Evolutionary conservation across 2,797 vertebrate species (phyloP).

Genomic region (Melanotaenia boesemani): DNA sequence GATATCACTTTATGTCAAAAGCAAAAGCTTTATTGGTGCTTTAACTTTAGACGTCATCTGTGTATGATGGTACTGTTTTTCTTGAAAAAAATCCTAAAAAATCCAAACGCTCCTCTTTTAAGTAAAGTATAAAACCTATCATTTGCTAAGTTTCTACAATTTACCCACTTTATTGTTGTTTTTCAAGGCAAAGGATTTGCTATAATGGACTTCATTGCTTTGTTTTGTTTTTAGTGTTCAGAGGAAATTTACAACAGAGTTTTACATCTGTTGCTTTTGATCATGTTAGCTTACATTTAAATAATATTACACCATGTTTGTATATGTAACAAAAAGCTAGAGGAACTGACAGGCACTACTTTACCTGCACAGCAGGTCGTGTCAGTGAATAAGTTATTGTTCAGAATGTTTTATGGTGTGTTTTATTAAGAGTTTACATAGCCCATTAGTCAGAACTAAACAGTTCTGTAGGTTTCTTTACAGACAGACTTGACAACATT

Average conservation of each 20-base stretch:
- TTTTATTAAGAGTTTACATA: background rate
- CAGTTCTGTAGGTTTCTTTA: background rate
- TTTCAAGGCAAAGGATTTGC: background rate
- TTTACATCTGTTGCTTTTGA: background rate
- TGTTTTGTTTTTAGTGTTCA: background rate
- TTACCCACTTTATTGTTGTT: background rate
- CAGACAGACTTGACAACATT: background rate
- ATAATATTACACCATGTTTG: background rate
- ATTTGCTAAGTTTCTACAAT: background rate
- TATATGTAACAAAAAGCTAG: too few relatives aligned
- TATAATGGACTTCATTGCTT: background rate
- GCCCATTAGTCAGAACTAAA: background rate
- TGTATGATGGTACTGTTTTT: background rate
- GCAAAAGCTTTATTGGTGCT: background rate
- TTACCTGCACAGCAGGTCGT: too few relatives aligned
- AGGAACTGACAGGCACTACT: too few relatives aligned
- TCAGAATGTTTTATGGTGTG: background rate
- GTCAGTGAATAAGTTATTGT: background rate
- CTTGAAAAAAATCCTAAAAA: background rate
- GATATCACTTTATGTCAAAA: background rate
- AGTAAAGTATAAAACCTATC: background rate
- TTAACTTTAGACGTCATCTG: background rate
- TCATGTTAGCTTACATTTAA: background rate
- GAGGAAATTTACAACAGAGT: background rate
- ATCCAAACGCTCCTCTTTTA: background rate